Evolutionary conservation across 2,888 invertebrate species (phyloP), one percentile per base, ranked within the genome.

Genomic region (Alentia gelatinosa): DNA sequence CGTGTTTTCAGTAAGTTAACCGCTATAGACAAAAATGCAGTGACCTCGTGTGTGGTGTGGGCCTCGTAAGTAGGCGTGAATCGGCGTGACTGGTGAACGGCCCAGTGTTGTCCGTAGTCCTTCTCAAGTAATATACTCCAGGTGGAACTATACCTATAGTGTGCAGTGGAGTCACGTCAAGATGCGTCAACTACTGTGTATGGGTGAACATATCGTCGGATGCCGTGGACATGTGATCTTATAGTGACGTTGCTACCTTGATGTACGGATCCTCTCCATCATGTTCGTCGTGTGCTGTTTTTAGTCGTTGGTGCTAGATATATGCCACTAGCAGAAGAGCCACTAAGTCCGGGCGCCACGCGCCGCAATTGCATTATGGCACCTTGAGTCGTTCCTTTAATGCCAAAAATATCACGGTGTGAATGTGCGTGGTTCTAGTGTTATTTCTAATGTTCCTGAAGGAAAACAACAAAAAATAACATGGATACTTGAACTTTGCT

Each of bases 401-500:
- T 68, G 68, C 68, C 68, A 68, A 68, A 68, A 7, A 47, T n/a
- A 7, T 37, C 19, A 37, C 23, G 3, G 39, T 79, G 37, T 12
- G 37, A 4, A 79, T 1, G 35, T 26, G 12, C 12, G 5, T 79
- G 39, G 79, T 15, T 26, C 79, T 37, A 37, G 68, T 68, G 68
- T 68, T 19, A 19, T 5, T 56, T 12, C 23, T 3, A 7, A n/a
- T 35, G 79, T 33, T 7, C 39, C 37, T 79, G 79, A 37, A 79
- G 37, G 79, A 56, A 56, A 56, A 56, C 23, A 9, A 3, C 56
- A 56, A 56, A 19, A 56, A 56, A 56, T n/a, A 3, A 56, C 56
- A 47, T 26, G 42, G 86, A 86, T 86, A 86, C 86, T 86, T 86
- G 86, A 86, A 86, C 30, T 47, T 42, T 42, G 50, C 86, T 86